Evolutionary conservation across 2,113 vertebrate genomes (phyloP).

Genomic region (Lepus europaeus): DNA sequence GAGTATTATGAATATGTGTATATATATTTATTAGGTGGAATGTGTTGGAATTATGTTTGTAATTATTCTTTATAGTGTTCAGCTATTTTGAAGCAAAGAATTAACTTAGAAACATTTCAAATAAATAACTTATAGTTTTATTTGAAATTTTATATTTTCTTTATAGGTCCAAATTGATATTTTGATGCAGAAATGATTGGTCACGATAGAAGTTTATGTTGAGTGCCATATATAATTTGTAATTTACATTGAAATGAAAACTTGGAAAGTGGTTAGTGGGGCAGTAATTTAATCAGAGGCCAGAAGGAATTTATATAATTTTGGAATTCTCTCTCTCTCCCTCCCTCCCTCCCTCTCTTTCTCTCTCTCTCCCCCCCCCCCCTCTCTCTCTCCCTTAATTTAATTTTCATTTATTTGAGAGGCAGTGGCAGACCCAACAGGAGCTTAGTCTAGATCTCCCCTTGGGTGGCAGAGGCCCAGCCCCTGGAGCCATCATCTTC

Average conservation of each 20-base stretch:
- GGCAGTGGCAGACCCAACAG: no score
- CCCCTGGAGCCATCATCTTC: no score
- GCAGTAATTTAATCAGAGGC: not conserved
- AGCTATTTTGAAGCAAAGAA: not conserved
- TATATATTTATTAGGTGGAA: not conserved
- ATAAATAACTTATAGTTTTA: not conserved
- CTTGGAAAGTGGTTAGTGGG: not conserved
- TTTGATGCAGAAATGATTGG: slow-evolving; percentile 39
- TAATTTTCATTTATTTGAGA: no score
- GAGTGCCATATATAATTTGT: not conserved
- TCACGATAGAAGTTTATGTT: not conserved
- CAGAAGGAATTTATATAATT: not conserved
- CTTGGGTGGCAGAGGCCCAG: no score
- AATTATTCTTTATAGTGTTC: no score
- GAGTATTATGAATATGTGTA: not conserved
- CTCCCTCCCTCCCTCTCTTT: no score
- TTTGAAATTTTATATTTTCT: not conserved
- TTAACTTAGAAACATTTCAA: slow-evolving; percentile 8
- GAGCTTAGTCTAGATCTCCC: no score
- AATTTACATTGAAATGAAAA: not conserved
- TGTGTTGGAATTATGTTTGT: not conserved
- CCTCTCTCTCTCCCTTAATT: no score
- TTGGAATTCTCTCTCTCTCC: not conserved
- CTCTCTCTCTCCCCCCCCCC: no score
- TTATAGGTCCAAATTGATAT: not conserved